phyloP scores from a whole-genome alignment of 2,797 vertebrate genomes.

The Arctocebus calabarensis region DNA sequence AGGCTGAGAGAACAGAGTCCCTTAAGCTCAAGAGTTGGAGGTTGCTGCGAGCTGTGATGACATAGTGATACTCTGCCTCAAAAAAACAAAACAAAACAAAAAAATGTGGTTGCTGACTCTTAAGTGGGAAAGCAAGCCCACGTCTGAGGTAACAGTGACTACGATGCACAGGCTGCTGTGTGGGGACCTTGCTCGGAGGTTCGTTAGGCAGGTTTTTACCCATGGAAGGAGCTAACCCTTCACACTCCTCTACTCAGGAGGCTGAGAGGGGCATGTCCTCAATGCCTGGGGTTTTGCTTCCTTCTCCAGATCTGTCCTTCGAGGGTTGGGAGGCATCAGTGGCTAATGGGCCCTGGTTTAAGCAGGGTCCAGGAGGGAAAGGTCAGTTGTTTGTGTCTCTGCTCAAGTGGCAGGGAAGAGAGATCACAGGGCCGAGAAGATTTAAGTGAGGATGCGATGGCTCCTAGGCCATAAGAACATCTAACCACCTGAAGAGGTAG shows the following conservation, averaged over 20 bases:
- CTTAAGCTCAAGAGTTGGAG: no score
- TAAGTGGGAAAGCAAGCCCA: neutral
- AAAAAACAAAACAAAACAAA: no score
- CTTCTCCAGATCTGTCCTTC: neutral
- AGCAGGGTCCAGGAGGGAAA: neutral
- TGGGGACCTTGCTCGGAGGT: rapidly evolving
- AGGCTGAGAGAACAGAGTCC: no score
- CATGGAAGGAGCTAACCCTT: neutral
- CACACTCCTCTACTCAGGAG: neutral
- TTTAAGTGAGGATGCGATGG: neutral
- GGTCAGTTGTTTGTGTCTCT: neutral
- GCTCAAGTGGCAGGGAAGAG: neutral
- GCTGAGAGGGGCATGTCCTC: rapidly evolving
- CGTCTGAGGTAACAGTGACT: no score
- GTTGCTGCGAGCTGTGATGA: no score
- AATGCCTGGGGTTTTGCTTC: no score
- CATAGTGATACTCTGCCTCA: no score
- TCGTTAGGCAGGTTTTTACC: neutral
- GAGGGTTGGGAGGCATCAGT: no score
- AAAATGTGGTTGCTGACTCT: neutral
- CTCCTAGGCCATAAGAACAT: neutral
- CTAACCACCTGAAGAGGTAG: neutral
- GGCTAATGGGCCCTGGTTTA: neutral
- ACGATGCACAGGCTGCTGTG: no score
- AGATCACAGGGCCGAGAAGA: rapidly evolving